A percentile compares a stretch with the other conserved stretches of the same genome.
These are phyloP conservation scores for Drosophila oshimai DNA, from an alignment of 1,140 invertebrate genomes.

Conservation along the genomic window DNA sequence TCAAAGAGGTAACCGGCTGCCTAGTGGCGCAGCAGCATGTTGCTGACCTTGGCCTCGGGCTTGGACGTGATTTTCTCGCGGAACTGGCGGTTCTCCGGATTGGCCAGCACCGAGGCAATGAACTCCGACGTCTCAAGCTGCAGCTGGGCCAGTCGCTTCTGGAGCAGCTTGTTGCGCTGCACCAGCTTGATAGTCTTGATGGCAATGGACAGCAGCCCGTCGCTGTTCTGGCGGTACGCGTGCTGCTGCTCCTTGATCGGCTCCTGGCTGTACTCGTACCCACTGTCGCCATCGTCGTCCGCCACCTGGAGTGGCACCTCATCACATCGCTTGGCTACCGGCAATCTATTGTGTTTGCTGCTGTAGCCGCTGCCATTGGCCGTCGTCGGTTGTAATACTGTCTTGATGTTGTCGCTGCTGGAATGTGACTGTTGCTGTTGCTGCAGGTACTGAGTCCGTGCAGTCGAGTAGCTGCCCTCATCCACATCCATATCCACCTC, in stretches of 20 bases:
- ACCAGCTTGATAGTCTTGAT: constrained; percentile 76
- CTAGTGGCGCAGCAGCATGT: constrained; percentile 64
- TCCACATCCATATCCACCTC: constrained; percentile 4
- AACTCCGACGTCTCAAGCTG: constrained; percentile 76
- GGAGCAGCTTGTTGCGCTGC: constrained; percentile 76
- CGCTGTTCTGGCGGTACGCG: constrained; percentile 29
- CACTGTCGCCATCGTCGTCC: constrained; percentile 49
- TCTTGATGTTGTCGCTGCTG: constrained; percentile 48
- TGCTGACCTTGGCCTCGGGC: constrained; percentile 54
- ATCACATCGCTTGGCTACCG: constrained; percentile 32
- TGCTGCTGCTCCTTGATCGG: constrained; percentile 29
- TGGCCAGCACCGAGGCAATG: constrained; percentile 75
- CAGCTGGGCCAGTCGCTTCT: constrained; percentile 64
- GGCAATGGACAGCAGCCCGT: constrained; percentile 70
- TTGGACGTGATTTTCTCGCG: constrained; percentile 57
- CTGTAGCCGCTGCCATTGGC: constrained; percentile 26
- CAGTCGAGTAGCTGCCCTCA: neutral
- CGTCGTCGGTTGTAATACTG: constrained; percentile 67
- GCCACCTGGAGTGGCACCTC: constrained; percentile 16
- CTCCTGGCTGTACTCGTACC: constrained; percentile 42
- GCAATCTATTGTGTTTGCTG: constrained; percentile 12
- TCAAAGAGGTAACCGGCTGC: neutral
- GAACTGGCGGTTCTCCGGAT: constrained; percentile 76
- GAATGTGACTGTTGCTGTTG: constrained; percentile 34
- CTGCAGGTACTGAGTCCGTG: constrained; percentile 1